phyloP scores from a whole-genome alignment of 2,888 invertebrate species.

The Dyspetes luteomarginatus region DNA sequence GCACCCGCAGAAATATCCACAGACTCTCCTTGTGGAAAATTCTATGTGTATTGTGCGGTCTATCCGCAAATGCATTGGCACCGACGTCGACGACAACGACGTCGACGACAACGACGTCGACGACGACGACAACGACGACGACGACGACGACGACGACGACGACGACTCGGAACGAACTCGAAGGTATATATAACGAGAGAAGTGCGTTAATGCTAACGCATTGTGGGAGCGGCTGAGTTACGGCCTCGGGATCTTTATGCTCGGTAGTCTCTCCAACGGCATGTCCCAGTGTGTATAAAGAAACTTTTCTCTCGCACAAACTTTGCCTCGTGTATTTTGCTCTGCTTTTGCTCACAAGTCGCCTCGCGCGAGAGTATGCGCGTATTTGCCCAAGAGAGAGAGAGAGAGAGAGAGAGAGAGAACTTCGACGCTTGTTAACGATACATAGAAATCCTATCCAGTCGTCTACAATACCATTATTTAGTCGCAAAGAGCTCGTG shows the following conservation, averaged over 20 bases:
- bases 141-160: background rate
- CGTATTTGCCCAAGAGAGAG: background rate
- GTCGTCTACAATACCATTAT: slow-evolving; percentile 81
- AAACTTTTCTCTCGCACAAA: slow-evolving; percentile 35
- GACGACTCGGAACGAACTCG: slow-evolving; percentile 32
- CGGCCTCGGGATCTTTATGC: slow-evolving; percentile 77
- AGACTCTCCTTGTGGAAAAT: slow-evolving; percentile 37
- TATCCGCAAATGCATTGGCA: slow-evolving; percentile 36
- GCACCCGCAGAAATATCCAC: slow-evolving; percentile 36
- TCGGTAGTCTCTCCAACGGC: slow-evolving; percentile 53
- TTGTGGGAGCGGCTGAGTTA: slow-evolving; percentile 80
- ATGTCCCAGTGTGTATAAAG: background rate
- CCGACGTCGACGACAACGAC: no score
- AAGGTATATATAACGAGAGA: slow-evolving; percentile 74
- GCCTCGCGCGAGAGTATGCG: background rate
- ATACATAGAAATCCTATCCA: slow-evolving; percentile 82
- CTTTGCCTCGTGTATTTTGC: slow-evolving; percentile 44
- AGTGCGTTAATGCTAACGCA: slow-evolving; percentile 78
- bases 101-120: background rate
- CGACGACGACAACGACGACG: background rate
- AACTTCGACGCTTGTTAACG: slow-evolving; percentile 78
- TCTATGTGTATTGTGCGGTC: slow-evolving; percentile 41
- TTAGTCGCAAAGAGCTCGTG: slow-evolving; percentile 70
- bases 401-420: background rate
- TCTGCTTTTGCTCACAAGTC: slow-evolving; percentile 51